Percentiles rank a stretch among this genome's conserved stretches.
Conservation (phyloP, 2,797 vertebrate species). For the Crenuchus spilurus region DNA sequence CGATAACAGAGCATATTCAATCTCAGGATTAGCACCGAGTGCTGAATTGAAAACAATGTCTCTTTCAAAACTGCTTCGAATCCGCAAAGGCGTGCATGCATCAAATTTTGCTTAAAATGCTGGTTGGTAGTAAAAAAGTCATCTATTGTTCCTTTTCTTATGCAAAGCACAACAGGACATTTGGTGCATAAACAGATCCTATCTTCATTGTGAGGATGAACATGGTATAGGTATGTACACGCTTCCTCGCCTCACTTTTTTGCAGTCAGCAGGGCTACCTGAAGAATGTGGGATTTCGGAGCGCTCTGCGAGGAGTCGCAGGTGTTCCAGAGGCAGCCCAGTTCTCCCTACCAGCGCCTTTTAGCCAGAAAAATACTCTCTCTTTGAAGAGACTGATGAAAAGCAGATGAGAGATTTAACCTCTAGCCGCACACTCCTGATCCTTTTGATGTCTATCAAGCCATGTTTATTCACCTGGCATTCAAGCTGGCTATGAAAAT, state of each 20-base stretch:
- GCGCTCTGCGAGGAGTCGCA: conserved; percentile 27
- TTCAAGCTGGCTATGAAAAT: conserved; percentile 47
- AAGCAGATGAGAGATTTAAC: conserved; percentile 57
- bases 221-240: neutral
- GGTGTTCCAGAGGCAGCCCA: conserved; percentile 29
- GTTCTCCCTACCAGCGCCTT: conserved; percentile 36
- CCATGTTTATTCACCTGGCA: conserved; percentile 57
- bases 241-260: conserved; percentile 7
- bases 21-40: conserved; percentile 27
- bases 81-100: neutral
- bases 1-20: conserved; percentile 23
- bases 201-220: conserved; percentile 1
- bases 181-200: neutral
- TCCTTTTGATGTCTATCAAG: conserved; percentile 58
- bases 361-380: conserved; percentile 50
- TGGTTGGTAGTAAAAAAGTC: neutral
- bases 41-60: conserved; percentile 18
- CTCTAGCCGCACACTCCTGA: conserved; percentile 42
- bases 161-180: neutral
- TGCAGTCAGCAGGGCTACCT: conserved; percentile 12
- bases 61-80: neutral
- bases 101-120: neutral
- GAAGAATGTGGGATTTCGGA: conserved; percentile 27
- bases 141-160: neutral
- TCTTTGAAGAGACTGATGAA: conserved; percentile 60